Base-by-base conservation (phyloP, 37 sponge, comb jelly and placozoan genomes). In the Geodia barretti region DNA sequence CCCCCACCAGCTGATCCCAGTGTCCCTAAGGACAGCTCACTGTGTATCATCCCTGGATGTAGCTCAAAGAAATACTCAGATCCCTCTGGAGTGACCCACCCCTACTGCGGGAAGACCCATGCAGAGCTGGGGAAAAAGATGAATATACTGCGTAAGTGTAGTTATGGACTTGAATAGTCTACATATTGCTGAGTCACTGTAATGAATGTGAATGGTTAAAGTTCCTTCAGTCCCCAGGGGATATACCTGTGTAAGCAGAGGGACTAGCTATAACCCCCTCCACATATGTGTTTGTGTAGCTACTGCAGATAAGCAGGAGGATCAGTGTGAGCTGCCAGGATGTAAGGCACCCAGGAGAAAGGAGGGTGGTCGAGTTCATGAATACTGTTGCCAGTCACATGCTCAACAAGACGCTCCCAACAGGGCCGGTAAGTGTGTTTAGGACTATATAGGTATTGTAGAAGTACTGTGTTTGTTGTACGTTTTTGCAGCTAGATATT, bases 101-200 rank as follows among this genome's bases (percentile, higher is more conserved):
- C 84, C 34, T 94, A 83, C 62, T 94, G 95, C 79, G 83, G 88
- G 28, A 87, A 71, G 70, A 77, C 70, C 0, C 95, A 94, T 62
- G 91, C 90, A 26, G 78, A 79, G 2, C 62, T 75, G 61, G 94
- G 83, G 26, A 79, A 83, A 41, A 20, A 20, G 23, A 34, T 54
- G 35, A 87, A 87, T 31, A 79, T 93, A 35, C 38, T 60, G 37
- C 75, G 89, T 88, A 75, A 82, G 89, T 74, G 7, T 36, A n/a
- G n/a, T 3, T 40, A 19, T 23, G n/a, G n/a, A n/a, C n/a, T n/a
- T n/a, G n/a, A n/a, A n/a, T n/a, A 26, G 26, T 14, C 1, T 64
- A 3, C 23, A 5, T 21, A 23, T 59, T 21, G 19, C 20, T 14
- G 60, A 59, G 60, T 59, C 14, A 64, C 4, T 2, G 29, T 4